Conservation (phyloP, 2,888 invertebrate species). For the Phyllotreta cruciferae region DNA sequence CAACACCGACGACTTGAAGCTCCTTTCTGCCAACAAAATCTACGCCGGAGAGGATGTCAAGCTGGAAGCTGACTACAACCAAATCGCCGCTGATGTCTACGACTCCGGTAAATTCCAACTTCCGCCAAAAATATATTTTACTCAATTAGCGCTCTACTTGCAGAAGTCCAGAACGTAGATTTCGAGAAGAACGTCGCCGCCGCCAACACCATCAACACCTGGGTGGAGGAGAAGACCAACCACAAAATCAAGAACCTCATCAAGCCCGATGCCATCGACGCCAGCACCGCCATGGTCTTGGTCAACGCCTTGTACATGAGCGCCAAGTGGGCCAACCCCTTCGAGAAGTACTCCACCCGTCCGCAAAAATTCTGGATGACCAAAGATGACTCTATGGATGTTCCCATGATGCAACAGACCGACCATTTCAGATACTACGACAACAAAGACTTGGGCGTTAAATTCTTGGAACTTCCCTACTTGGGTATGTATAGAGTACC, state of each 20-base stretch:
- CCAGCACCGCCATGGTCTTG: slow-evolving; percentile 48
- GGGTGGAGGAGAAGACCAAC: slow-evolving; percentile 55
- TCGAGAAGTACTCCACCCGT: slow-evolving; percentile 41
- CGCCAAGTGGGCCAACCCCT: slow-evolving; percentile 48
- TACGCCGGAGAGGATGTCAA: slow-evolving; percentile 66
- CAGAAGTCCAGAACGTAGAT: slow-evolving; percentile 63
- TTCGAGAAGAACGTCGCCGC: slow-evolving; percentile 44
- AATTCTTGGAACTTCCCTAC: slow-evolving; percentile 52
- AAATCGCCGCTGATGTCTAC: slow-evolving; percentile 68
- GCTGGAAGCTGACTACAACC: slow-evolving; percentile 64
- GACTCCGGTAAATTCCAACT: slow-evolving; percentile 58
- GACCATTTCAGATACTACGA: slow-evolving; percentile 49
- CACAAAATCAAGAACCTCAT: slow-evolving; percentile 53
- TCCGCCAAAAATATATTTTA: neutral
- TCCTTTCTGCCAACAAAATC: slow-evolving; percentile 62
- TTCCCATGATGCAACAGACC: slow-evolving; percentile 49
- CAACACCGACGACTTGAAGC: slow-evolving; percentile 37
- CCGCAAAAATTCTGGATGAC: slow-evolving; percentile 46
- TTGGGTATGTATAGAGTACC: slow-evolving; percentile 30
- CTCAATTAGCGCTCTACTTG: slow-evolving; percentile 40
- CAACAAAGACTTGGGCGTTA: slow-evolving; percentile 45
- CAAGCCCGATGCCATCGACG: slow-evolving; percentile 40
- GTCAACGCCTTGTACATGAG: slow-evolving; percentile 56
- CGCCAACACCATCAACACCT: slow-evolving; percentile 52
- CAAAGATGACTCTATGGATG: slow-evolving; percentile 40